Conservation (phyloP, 2,113 vertebrate species). For the Jacana jacana region DNA sequence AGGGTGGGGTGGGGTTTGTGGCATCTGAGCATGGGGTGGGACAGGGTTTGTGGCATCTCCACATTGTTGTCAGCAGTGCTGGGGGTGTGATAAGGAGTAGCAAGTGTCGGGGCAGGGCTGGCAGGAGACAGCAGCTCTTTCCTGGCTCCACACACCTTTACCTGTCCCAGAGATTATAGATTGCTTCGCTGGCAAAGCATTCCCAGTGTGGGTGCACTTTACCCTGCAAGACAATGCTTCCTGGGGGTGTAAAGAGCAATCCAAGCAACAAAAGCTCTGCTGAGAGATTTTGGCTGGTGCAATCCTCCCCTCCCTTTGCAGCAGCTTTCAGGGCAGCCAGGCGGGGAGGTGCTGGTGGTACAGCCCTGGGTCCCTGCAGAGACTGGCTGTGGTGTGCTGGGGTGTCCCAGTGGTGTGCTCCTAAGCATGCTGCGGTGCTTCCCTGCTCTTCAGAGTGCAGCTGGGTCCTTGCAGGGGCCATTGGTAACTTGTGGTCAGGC, state of each 20-base stretch:
- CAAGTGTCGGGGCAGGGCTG: background rate
- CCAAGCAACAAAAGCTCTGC: background rate
- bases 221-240: background rate
- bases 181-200: background rate
- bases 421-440: fast-evolving
- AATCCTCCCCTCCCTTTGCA: background rate
- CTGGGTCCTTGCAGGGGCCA: background rate
- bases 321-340: background rate
- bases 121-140: background rate
- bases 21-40: fast-evolving
- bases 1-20: background rate
- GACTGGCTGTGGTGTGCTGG: fast-evolving
- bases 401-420: fast-evolving
- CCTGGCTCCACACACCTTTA: background rate
- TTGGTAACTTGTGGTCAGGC: fast-evolving
- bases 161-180: background rate
- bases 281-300: background rate
- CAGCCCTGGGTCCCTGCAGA: background rate
- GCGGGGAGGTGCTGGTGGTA: background rate
- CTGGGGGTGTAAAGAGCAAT: background rate
- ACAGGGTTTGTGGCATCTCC: background rate
- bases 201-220: background rate
- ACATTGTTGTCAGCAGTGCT: background rate
- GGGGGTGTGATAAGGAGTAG: background rate
- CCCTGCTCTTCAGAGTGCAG: background rate